Percentiles rank a stretch among this genome's conserved stretches.
Conservation (phyloP, 2,797 vertebrate genomes). For the Brachymystax lenok region DNA sequence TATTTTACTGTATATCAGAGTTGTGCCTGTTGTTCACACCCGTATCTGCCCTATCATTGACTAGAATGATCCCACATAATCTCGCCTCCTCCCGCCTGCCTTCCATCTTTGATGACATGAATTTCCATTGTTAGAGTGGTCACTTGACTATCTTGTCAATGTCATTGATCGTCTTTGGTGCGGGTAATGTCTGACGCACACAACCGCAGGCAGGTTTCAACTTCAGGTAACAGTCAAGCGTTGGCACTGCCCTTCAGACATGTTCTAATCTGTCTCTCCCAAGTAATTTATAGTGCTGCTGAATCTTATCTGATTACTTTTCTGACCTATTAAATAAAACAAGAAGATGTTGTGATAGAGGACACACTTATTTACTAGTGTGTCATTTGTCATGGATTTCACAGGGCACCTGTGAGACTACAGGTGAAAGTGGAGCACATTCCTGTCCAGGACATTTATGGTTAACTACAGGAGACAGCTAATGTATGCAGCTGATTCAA, state of each 20-base stretch:
- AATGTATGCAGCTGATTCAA: constrained; percentile 39
- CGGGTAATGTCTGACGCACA: constrained; percentile 14
- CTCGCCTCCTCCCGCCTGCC: too few relatives aligned
- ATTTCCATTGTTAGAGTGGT: too few relatives aligned
- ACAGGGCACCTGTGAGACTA: constrained; percentile 52
- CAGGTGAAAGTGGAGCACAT: constrained; percentile 60
- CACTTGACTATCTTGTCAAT: too few relatives aligned
- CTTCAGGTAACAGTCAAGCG: constrained; percentile 50
- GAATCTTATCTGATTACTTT: constrained; percentile 49
- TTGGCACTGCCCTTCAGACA: constrained; percentile 69
- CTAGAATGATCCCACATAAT: too few relatives aligned
- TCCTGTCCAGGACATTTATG: constrained; percentile 48
- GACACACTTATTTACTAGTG: not conserved
- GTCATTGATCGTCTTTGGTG: not conserved
- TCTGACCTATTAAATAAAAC: constrained; percentile 26
- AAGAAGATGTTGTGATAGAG: constrained; percentile 12
- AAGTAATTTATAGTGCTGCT: constrained; percentile 52
- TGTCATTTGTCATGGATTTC: constrained; percentile 20
- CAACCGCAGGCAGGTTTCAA: constrained; percentile 66
- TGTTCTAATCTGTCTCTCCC: constrained; percentile 72
- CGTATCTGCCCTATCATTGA: too few relatives aligned
- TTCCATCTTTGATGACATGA: too few relatives aligned
- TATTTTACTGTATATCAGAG: too few relatives aligned
- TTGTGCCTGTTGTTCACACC: too few relatives aligned
- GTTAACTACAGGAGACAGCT: constrained; percentile 15